Base-by-base conservation (phyloP, 2,888 invertebrate genomes). In the Physocephala rufipes region DNA sequence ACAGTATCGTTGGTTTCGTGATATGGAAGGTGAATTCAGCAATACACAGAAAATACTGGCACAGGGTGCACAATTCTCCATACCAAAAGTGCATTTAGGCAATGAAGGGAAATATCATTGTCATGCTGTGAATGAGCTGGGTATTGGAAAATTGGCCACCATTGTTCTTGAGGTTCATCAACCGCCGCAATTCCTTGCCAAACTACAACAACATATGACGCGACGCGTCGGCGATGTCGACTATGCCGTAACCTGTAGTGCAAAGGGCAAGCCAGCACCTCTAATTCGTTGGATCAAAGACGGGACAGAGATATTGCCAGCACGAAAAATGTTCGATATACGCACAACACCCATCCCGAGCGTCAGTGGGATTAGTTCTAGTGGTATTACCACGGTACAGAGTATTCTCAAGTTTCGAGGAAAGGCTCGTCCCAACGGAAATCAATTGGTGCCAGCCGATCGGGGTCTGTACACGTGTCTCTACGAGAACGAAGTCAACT, bases 91-190 rank as follows among this genome's bases (percentile, higher is more conserved):
- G 0, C 93, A 94, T 80, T 88, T 95, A 53, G 92, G 91, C 61
- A 93, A 93, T 82, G 95, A 96, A 86, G 96, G 96, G 0, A 90
- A 91, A 21, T 96, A 96, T 86, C 93, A 93, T 81, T 96, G 96
- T 81, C 94, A 95, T 83, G 95, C 96, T 0, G 92, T 92, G 67
- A 96, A 96, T 84, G 95, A 95, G 84, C 88, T 95, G 76, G 96
- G 96, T 1, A 92, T 92, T 73, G 95, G 96, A 0, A 93, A 94
- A 76, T 89, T 92, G 74, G 95, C 95, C 0, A 92, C 93, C 0
- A 95, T 95, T 36, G 90, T 90, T 26, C 88, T 96, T 30, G 93
- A 94, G 82, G 95, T 96, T 0, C 92, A 95, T 82, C 96, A 96
- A 81, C 93, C 95, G 1, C 96, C 96, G 0, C 91, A 92, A 73